Evolutionary conservation across 2,797 vertebrate genomes (phyloP).

Genomic region (Xenentodon cancila): DNA sequence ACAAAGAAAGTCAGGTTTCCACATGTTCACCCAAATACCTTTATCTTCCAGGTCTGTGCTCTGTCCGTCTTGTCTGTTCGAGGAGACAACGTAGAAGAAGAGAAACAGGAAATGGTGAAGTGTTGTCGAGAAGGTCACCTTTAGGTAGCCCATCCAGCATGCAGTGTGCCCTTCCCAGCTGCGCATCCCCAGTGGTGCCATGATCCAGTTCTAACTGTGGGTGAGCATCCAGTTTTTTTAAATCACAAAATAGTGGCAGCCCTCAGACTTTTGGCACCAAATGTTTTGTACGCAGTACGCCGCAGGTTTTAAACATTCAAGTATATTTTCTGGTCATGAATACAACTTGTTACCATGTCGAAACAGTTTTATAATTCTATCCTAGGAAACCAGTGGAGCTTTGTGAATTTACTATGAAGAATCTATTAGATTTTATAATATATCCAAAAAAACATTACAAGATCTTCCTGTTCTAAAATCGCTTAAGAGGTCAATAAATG

Average conservation of each 20-base stretch:
- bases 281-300: neutral
- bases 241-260: neutral
- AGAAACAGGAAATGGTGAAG: slow-evolving; percentile 44
- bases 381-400: too few species aligned
- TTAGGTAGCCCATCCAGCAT: slow-evolving; percentile 48
- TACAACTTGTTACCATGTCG: too few species aligned
- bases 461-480: too few species aligned
- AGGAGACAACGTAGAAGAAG: slow-evolving; percentile 13
- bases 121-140: slow-evolving; percentile 46
- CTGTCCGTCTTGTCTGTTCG: slow-evolving; percentile 21
- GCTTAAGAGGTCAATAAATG: too few species aligned
- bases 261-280: neutral
- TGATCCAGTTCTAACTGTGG: slow-evolving; percentile 80
- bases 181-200: slow-evolving; percentile 67
- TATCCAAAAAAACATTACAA: too few species aligned
- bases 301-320: too few species aligned
- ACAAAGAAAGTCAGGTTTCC: too few species aligned
- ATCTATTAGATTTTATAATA: too few species aligned
- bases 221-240: slow-evolving; percentile 60
- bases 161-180: slow-evolving; percentile 69
- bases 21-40: slow-evolving; percentile 2
- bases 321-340: too few species aligned
- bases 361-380: too few species aligned
- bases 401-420: too few species aligned
- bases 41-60: slow-evolving; percentile 50